Evolutionary conservation across 2,113 vertebrate species (phyloP), one percentile per base, ranked within the genome.

Genomic region (Hemiprocne comata): DNA sequence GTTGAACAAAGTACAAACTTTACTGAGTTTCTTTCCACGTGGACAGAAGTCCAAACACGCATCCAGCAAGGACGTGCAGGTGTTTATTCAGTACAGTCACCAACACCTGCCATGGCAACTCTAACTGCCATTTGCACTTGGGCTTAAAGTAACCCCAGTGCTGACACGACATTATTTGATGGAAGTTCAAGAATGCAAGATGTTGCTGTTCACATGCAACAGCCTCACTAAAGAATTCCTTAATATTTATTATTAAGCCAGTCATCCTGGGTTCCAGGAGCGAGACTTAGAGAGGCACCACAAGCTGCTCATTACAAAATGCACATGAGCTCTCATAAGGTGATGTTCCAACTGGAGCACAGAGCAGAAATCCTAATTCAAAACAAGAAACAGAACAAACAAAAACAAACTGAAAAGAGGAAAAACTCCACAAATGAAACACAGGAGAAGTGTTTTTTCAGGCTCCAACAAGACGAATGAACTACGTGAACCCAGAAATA

Each of bases 361-460:
- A 64, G 67, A 83, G 58, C 64, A 85, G 64, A 94, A 94, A 84
- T 38, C 15, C 38, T 51, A 54, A 77, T 53, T 66, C 70, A 73
- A 90, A 93, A 69, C 65, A 91, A 87, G 80, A 91, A 92, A 72
- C 33, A 69, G 29, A 89, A 76, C 38, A 89, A 96, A 92, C 33
- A 91, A 54, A 89, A 96, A 92, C 33, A 91, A 54, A 67, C 40
- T 40, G 34, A 57, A 40, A 83, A 64, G 57, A 69, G 51, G 7
- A 65, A 94, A 94, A 91, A 58, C 67, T 85, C 55, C 19, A 53
- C 67, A 64, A 91, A 28, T 44, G 46, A 85, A 97, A 85, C 60
- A 94, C 42, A 70, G 66, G 11, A 73, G 46, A 87, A 77, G 69
- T 90, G 82, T 77, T 93, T 96, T 87, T 85, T 67, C 67, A 93